Base-by-base conservation (phyloP, 2,113 vertebrate species). In the Saimiri boliviensis region DNA sequence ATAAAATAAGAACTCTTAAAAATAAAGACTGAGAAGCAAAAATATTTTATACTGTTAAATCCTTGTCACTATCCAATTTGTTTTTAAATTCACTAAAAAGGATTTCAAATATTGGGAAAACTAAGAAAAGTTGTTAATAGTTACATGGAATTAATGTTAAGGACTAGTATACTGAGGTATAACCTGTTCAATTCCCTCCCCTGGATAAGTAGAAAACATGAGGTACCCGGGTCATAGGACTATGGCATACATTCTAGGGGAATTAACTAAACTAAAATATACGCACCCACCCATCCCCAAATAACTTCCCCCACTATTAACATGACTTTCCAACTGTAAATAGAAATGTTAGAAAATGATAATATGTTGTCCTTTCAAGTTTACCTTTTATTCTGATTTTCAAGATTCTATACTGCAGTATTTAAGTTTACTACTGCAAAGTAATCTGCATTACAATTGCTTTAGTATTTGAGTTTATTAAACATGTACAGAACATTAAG, bases 361-460 rank as follows among this genome's bases (percentile, higher is more conserved):
- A 77, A 0, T 77, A 79, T n/a, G 40, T 70, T 47, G 21, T 90
- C 23, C 12, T 58, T 10, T 77, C 16, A 94, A 40, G 20, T 56
- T 30, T 77, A 87, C 71, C 80, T 93, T 95, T 80, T 54, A 95
- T 88, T 81, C 70, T 93, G 25, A 94, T 94, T 87, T 77, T 83
- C 17, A 86, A 87, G 66, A 87, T 54, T 16, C 47, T 74, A 52
- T 10, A 73, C 7, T 74, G 20, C 4, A 89, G n/a, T 87, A 77
- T 71, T 37, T 66, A 95, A 85, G 35, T 32, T 25, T 45, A 70
- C 16, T 76, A 93, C 35, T 79, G 1, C 76, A 85, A 89, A 93
- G 49, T n/a, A 91, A 74, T 21, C n/a, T 32, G 94, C 76, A 1
- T 17, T 4, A 84, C 19, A 74, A 95, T 0, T 80, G 13, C 23